Evolutionary conservation across 2,888 invertebrate species (phyloP).

Genomic region (Colostygia pectinataria): DNA sequence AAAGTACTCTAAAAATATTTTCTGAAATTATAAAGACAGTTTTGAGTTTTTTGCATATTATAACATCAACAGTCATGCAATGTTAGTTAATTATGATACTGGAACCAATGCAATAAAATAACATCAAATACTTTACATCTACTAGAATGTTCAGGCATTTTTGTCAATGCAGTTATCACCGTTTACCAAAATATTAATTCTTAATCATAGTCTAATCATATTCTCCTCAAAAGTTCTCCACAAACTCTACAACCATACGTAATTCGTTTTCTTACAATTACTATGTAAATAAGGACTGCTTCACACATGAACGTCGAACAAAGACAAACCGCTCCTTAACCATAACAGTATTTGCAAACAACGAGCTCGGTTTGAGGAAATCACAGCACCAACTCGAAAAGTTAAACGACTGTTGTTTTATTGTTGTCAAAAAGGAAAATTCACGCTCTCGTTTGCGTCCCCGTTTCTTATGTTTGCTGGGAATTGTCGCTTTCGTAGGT

Average conservation of each 20-base stretch:
- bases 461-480: slow-evolving; percentile 45
- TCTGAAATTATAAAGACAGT: too few species aligned
- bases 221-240: too few species aligned
- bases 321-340: slow-evolving; percentile 20
- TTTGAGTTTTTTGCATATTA: too few species aligned
- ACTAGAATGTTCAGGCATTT: too few species aligned
- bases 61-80: too few species aligned
- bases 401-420: slow-evolving; percentile 65
- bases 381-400: slow-evolving; percentile 55
- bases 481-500: slow-evolving; percentile 28
- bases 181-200: too few species aligned
- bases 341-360: slow-evolving; percentile 37
- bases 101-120: too few species aligned
- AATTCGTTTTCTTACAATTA: neutral
- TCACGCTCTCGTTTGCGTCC: slow-evolving; percentile 39
- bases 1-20: neutral
- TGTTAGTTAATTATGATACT: too few species aligned
- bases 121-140: too few species aligned
- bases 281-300: slow-evolving; percentile 2
- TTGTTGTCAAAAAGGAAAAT: slow-evolving; percentile 60
- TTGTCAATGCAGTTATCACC: too few species aligned
- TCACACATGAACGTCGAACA: slow-evolving; percentile 9
- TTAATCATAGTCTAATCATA: too few species aligned
- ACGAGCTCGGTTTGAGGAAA: slow-evolving; percentile 38
- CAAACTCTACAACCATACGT: too few species aligned